Percentiles rank a stretch among this genome's conserved stretches.
Conservation (phyloP, 2,797 vertebrate species). For the Crenichthys baileyi region DNA sequence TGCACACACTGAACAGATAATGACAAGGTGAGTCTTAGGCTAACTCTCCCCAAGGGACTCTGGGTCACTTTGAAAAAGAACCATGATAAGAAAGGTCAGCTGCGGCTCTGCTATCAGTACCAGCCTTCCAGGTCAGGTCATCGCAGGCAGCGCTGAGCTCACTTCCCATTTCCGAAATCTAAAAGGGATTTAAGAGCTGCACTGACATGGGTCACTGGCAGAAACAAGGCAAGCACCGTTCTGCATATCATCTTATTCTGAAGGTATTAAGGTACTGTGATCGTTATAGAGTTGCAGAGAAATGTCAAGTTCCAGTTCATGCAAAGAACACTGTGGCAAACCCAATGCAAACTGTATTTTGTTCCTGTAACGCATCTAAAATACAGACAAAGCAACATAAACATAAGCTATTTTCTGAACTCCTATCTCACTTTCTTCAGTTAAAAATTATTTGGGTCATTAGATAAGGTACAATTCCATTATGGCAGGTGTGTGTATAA, state of each 20-base stretch:
- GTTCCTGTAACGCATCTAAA: constrained; percentile 19
- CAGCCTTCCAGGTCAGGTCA: constrained; percentile 39
- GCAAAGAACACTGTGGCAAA: constrained; percentile 15
- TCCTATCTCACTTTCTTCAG: background rate
- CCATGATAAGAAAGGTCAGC: constrained; percentile 44
- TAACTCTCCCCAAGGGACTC: constrained; percentile 17
- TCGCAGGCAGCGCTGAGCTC: constrained; percentile 21
- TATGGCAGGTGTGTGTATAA: background rate
- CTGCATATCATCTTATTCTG: constrained; percentile 17
- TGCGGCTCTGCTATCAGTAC: constrained; percentile 37
- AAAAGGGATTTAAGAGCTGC: constrained; percentile 36
- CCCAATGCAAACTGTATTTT: constrained; percentile 14
- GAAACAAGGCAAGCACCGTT: constrained; percentile 34
- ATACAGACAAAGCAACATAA: constrained; percentile 28
- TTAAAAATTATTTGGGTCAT: background rate
- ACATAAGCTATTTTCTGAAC: background rate
- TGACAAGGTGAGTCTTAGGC: constrained; percentile 21
- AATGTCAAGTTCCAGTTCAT: constrained; percentile 25
- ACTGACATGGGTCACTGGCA: constrained; percentile 46
- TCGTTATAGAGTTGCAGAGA: background rate
- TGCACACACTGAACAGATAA: constrained; percentile 15
- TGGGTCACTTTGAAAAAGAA: constrained; percentile 40
- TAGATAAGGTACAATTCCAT: constrained; percentile 15
- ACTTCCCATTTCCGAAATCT: constrained; percentile 19
- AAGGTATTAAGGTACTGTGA: constrained; percentile 23